phyloP scores from a whole-genome alignment of 2,113 vertebrate genomes.

The Psittacula cyanocephala region DNA sequence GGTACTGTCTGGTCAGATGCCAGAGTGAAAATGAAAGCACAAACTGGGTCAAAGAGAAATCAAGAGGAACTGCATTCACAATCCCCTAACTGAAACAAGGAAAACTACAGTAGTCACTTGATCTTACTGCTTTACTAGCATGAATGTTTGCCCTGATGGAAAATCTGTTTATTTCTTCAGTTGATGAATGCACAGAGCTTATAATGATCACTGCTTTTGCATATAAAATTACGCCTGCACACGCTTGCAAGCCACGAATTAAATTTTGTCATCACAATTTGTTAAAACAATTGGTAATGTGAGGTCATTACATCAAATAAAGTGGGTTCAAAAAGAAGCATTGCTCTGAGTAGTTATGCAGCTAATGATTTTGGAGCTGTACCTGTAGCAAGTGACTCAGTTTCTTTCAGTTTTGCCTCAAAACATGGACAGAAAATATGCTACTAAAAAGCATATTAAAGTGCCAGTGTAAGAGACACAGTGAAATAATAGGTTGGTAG shows the following conservation, averaged over 20 bases:
- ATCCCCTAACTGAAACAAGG: not conserved
- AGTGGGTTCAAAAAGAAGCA: not conserved
- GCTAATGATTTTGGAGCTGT: not conserved
- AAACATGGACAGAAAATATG: not conserved
- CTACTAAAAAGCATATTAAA: not conserved
- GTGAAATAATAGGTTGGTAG: not conserved
- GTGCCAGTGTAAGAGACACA: not conserved
- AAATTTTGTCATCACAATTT: not conserved
- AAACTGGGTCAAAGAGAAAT: conserved; percentile 1
- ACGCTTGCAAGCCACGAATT: not conserved
- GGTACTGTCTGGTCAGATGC: not conserved
- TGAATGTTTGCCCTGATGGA: not conserved
- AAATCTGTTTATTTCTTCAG: not conserved
- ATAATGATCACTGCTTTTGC: not conserved
- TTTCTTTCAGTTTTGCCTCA: not conserved
- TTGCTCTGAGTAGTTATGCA: not conserved
- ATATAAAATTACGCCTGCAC: not conserved
- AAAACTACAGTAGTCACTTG: not conserved
- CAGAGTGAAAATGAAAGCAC: not conserved
- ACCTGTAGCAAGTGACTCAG: not conserved
- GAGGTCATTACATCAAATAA: not conserved
- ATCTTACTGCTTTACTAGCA: not conserved
- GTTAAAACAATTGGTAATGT: not conserved
- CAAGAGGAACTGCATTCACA: not conserved
- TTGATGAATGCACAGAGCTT: not conserved